A percentile compares a stretch with the other conserved stretches of the same genome.
phyloP scores from a whole-genome alignment of 2,113 vertebrate species.

The Macrotis lagotis region DNA sequence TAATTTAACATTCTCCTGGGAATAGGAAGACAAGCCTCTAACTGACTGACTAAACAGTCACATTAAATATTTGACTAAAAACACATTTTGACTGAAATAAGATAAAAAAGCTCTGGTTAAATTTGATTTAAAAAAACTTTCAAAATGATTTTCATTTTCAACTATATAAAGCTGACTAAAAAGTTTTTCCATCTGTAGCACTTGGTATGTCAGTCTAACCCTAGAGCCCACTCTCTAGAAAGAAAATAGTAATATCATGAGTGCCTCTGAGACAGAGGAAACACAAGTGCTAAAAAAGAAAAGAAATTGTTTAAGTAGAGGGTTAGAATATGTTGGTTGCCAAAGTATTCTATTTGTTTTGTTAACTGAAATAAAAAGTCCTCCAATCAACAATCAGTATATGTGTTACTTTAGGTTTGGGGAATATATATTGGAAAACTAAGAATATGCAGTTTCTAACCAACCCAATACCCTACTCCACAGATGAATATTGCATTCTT shows the following conservation, averaged over 20 bases:
- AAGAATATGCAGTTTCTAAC: background rate
- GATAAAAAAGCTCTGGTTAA: background rate
- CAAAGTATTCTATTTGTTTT: constrained; percentile 13
- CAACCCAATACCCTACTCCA: background rate
- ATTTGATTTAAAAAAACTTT: background rate
- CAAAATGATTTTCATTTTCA: constrained; percentile 2
- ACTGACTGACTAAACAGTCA: background rate
- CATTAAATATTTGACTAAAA: background rate
- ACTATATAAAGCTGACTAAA: background rate
- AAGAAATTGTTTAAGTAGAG: background rate
- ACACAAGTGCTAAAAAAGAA: background rate
- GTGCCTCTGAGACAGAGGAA: background rate
- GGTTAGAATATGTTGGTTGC: constrained; percentile 8
- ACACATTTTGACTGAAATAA: background rate
- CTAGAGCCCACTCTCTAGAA: background rate
- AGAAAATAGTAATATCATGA: background rate
- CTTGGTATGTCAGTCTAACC: background rate
- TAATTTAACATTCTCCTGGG: background rate
- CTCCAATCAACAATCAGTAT: background rate
- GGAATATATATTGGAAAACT: constrained; percentile 11
- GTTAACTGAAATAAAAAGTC: constrained; percentile 10
- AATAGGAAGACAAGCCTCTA: background rate
- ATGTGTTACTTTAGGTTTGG: background rate
- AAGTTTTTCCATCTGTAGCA: background rate
- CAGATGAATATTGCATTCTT: constrained; percentile 19